Evolutionary conservation across 2,888 invertebrate genomes (phyloP).

Genomic region (Cerceris rybyensis): DNA sequence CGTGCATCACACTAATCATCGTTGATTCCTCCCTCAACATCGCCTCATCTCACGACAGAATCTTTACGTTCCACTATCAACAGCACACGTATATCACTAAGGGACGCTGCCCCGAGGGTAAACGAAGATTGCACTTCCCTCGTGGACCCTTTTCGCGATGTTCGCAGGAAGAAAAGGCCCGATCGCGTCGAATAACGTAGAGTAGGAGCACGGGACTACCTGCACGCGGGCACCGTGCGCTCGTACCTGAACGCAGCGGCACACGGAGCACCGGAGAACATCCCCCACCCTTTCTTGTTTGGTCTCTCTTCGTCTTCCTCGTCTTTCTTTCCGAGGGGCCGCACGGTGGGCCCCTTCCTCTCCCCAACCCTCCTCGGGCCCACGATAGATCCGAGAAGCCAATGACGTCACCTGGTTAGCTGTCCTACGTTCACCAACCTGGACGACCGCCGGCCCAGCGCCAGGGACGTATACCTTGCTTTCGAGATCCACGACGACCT

Average conservation of each 20-base stretch:
- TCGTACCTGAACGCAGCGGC: slow-evolving; percentile 78
- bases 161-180: slow-evolving; percentile 21
- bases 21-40: no score
- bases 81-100: no score
- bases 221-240: slow-evolving; percentile 74
- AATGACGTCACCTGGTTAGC: slow-evolving; percentile 75
- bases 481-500: slow-evolving; percentile 3
- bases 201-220: slow-evolving; percentile 68
- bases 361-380: slow-evolving; percentile 41
- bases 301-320: slow-evolving; percentile 56
- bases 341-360: slow-evolving; percentile 36
- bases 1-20: no score
- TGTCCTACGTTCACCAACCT: slow-evolving; percentile 74
- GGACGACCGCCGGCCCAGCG: slow-evolving; percentile 56
- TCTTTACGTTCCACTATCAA: no score
- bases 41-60: no score
- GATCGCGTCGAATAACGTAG: slow-evolving; percentile 50
- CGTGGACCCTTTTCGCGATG: slow-evolving; percentile 1
- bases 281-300: slow-evolving; percentile 72
- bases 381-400: slow-evolving; percentile 70
- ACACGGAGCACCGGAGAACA: slow-evolving; percentile 75
- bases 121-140: not conserved
- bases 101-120: not conserved
- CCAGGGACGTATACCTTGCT: slow-evolving; percentile 52
- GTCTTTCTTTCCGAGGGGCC: slow-evolving; percentile 48